These are phyloP conservation scores for Gymnorhina tibicen DNA, from an alignment of 2,113 vertebrate genomes.

Conservation along the genomic window DNA sequence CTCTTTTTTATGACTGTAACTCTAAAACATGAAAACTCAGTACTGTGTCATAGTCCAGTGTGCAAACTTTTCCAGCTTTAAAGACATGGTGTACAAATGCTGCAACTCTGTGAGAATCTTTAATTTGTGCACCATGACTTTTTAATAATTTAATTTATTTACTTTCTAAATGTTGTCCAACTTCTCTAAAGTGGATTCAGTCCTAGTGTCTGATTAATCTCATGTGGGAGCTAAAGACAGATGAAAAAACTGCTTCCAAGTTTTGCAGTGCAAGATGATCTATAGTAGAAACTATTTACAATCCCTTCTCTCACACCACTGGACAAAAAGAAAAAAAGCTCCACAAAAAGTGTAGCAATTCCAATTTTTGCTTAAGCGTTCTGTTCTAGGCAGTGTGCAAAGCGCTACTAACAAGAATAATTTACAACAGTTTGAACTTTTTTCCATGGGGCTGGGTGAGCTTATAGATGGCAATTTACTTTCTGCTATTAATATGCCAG, in stretches of 20 bases:
- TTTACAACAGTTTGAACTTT: not conserved
- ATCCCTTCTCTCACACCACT: not conserved
- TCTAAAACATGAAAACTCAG: not conserved
- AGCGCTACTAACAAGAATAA: not conserved
- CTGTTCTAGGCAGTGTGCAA: not conserved
- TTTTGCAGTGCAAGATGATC: not conserved
- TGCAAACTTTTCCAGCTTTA: not conserved
- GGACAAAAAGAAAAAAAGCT: not conserved
- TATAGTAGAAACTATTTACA: slow-evolving; percentile 18
- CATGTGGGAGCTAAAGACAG: not conserved
- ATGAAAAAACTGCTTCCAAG: slow-evolving; percentile 4
- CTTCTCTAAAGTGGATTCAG: not conserved
- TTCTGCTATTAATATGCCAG: not conserved
- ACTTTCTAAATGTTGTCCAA: not conserved
- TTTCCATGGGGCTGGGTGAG: not conserved
- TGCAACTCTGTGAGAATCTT: not conserved
- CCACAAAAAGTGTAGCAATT: not conserved
- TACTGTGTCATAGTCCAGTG: not conserved
- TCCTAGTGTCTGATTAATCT: not conserved
- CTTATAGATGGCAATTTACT: not conserved
- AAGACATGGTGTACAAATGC: not conserved
- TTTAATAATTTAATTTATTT: not conserved
- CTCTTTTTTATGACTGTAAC: not conserved
- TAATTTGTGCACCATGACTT: not conserved
- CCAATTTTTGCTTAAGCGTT: not conserved